Conservation (phyloP, 2,888 invertebrate species). For the Elysia crispata region DNA sequence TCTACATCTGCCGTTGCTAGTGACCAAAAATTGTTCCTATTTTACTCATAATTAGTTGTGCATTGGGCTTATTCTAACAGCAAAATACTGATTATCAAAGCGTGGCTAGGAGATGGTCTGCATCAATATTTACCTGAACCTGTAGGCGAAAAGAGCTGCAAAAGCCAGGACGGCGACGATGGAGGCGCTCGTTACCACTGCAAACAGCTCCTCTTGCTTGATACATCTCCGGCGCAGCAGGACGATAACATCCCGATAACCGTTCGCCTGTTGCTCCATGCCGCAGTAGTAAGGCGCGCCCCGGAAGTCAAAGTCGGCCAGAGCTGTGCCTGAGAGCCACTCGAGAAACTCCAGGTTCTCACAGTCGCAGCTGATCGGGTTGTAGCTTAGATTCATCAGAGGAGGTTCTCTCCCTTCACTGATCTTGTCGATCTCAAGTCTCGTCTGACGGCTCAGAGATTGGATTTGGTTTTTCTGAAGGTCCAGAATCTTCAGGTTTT, state of each 20-base stretch:
- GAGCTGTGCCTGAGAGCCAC: slow-evolving; percentile 41
- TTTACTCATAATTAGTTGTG: too few relatives aligned
- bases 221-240: slow-evolving; percentile 35
- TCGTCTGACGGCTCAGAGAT: slow-evolving; percentile 4
- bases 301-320: slow-evolving; percentile 37
- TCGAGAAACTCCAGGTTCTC: slow-evolving; percentile 46
- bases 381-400: slow-evolving; percentile 40
- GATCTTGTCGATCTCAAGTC: slow-evolving; percentile 34
- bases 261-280: background rate
- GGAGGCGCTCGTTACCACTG: slow-evolving; percentile 27
- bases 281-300: slow-evolving; percentile 45
- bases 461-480: slow-evolving; percentile 42
- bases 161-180: slow-evolving; percentile 21
- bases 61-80: too few relatives aligned
- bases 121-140: slow-evolving; percentile 34
- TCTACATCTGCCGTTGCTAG: too few relatives aligned
- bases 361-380: slow-evolving; percentile 51
- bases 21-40: too few relatives aligned
- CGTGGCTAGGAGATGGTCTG: too few relatives aligned
- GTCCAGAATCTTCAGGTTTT: slow-evolving; percentile 39
- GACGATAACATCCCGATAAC: slow-evolving; percentile 20
- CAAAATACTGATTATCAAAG: too few relatives aligned
- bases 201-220: slow-evolving; percentile 39
- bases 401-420: slow-evolving; percentile 15
- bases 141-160: slow-evolving; percentile 35